Evolutionary conservation across 2,113 vertebrate genomes (phyloP), one percentile per base, ranked within the genome.

Genomic region (Larimichthys crocea): DNA sequence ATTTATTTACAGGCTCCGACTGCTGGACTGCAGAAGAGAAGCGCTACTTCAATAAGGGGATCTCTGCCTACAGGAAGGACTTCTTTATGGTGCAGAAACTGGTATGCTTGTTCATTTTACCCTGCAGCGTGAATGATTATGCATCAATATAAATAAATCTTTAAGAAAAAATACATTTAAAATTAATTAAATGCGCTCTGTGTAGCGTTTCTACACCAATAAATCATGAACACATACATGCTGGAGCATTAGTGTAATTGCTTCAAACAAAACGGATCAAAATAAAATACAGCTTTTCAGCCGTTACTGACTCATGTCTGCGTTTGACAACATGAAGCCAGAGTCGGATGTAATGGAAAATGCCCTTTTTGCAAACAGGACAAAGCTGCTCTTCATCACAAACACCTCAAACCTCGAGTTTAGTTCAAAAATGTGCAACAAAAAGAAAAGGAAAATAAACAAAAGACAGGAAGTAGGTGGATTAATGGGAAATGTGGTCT

Each of bases 61-160:
- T 99, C 82, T 95, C 97, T 57, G 95, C 98, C 63, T 99, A 99
- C 92, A 97, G 97, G 93, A 99, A 98, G 92, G 99, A 99, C 81
- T 99, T 99, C 89, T 97, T 99, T 86, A 90, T 98, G 93, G 98
- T 99, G 86, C 98, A 99, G 94, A 98, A 99, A 91, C 91, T 99
- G 96, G 98, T 99, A 94, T 4, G 88, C n/a, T 62, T 15, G 0
- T 67, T 44, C 7, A 9, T 60, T 24, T 68, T 3, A 49, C n/a
- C 76, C 46, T 26, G 10, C 29, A 57, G 55, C 15, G 15, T 11
- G 14, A 71, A 20, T 40, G 7, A 46, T 29, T 29, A 20, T 15
- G 11, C 59, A 66, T 73, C 53, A 1, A 2, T 64, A 5, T 55
- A 10, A 53, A 26, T 64, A 1, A 9, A 24, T 3, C 20, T 53